Evolutionary conservation across 2,888 invertebrate genomes (phyloP), one percentile per base, ranked within the genome.

Genomic region (Tineola bisselliella): DNA sequence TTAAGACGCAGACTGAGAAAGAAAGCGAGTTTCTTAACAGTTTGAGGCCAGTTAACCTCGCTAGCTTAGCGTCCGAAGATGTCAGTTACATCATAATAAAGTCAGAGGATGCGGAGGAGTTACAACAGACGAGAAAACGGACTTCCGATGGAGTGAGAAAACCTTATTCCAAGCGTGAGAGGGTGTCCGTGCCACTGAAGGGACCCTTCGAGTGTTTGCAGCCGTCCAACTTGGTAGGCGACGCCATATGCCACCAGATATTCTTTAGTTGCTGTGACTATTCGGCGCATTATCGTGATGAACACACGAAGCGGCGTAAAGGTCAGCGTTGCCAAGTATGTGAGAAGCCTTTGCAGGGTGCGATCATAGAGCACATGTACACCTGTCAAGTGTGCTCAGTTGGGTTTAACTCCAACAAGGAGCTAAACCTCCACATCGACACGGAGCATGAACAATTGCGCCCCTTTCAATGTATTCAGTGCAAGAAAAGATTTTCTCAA

Each of bases 211-310:
- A 86, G 60, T 88, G 88, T 62, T 73, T 83, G 0, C 77, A 82
- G 33, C 75, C 82, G 0, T 81, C 81, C 0, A 66, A 66, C 0
- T 66, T 71, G 18, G 76, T 76, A 0, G 69, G 77, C 0, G 79
- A 76, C 59, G 79, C 75, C 0, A 66, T 68, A 0, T 87, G 87
- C 64, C 87, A 84, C 63, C 84, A 82, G 70, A 83, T 84, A 5
- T 88, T 86, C 76, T 82, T 84, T 71, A 83, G 83, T 0, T 88
- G 88, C 73, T 88, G 88, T 70, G 82, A 83, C 62, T 88, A 87
- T 67, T 84, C 83, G 0, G 62, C 69, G 0, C 86, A 86, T 65
- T 74, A 68, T 62, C 63, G 84, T 0, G 82, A 83, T 33, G 82
- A 81, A 43, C 88, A 88, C 67, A 79, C 80, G 0, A 68, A 83